phyloP scores from a whole-genome alignment of 2,888 invertebrate species.

The Steinernema scapterisci region DNA sequence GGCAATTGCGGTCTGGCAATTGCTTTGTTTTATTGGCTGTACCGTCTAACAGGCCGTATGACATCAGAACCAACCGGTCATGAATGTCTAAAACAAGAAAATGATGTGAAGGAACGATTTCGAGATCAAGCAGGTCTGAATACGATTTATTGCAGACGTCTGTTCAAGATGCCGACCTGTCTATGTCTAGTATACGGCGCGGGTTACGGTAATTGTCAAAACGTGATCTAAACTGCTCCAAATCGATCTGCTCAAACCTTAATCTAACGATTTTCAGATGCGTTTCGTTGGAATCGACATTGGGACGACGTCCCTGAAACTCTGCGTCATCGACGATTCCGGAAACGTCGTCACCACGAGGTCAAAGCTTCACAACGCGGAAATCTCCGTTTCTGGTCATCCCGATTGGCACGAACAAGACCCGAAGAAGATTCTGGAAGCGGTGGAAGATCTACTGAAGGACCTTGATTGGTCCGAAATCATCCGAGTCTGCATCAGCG shows the following conservation, averaged over 20 bases:
- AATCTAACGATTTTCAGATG: background rate
- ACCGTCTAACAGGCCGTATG: no score
- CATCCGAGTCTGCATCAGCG: constrained; percentile 36
- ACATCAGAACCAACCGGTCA: no score
- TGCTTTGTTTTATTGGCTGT: no score
- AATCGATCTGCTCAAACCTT: background rate
- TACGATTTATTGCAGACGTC: no score
- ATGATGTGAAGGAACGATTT: no score
- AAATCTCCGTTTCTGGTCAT: background rate
- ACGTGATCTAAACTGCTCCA: background rate
- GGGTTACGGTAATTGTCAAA: no score
- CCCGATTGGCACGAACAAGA: constrained; percentile 36
- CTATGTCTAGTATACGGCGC: no score
- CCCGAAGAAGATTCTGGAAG: constrained; percentile 31
- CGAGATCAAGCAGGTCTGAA: no score
- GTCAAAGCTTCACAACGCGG: background rate
- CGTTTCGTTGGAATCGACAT: constrained; percentile 41
- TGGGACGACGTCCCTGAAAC: constrained; percentile 43
- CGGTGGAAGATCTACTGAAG: constrained; percentile 23
- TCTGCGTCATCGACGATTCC: constrained; percentile 36
- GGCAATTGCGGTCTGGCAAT: no score
- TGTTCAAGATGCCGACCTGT: no score
- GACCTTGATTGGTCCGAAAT: background rate
- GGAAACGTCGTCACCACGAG: background rate
- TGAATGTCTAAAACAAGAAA: no score